Evolutionary conservation across 2,888 invertebrate genomes (phyloP), one percentile per base, ranked within the genome.

Genomic region (Hemistola chrysoprasaria): DNA sequence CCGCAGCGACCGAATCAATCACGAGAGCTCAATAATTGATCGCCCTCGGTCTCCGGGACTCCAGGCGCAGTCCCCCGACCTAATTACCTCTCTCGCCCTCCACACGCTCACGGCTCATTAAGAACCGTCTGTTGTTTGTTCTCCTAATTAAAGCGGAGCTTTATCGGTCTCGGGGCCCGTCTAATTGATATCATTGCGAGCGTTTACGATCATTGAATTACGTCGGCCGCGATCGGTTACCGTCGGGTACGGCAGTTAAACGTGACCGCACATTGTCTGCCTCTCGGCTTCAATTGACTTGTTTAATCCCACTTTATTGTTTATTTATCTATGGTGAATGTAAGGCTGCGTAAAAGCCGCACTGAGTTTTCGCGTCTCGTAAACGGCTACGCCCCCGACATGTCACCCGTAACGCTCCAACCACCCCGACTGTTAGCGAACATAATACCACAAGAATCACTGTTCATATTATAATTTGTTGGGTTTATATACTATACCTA

Each of bases 161-260:
- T 85, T 86, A 87, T 86, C 84, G 85, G 75, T 76, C 78, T 75
- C 75, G 72, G 69, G 77, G 67, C 70, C 68, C 76, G 75, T 84
- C 86, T 87, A 87, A 87, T 87, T 87, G 87, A 85, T 86, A 87
- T 85, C 86, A 85, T 85, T 84, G 86, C 77, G 69, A 79, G 74
- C 82, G 80, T 87, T 87, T 86, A 87, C 87, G 87, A 87, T 85
- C 84, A 80, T 78, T 81, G 83, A 85, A 81, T 84, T 85, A 86
- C 83, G 75, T 62, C 71, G 72, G 79, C 77, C 78, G 71, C 78
- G 78, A 78, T 80, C 77, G 79, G 75, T 71, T 77, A 74, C 77
- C 78, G 76, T 58, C 78, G 78, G 72, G 73, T 68, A 73, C 68
- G 75, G 78, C 71, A 76, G 78, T 82, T 82, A 81, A 78, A 79